Base-by-base conservation (phyloP, 2,888 invertebrate genomes). In the Rhingia campestris region DNA sequence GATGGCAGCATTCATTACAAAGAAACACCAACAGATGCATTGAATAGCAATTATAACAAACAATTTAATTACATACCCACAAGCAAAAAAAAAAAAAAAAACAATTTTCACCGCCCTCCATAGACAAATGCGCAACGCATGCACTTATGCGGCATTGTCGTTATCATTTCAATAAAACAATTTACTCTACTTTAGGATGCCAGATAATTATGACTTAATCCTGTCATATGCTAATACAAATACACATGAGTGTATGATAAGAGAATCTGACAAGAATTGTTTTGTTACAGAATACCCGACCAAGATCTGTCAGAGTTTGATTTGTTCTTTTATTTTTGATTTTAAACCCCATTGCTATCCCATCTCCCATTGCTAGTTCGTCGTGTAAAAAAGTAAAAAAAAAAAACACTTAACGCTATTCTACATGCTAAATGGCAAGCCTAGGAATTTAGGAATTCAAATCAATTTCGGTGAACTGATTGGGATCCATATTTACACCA, bases 381-480 rank as follows among this genome's bases (percentile, higher is more conserved):
- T 22, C 37, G 14, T 35, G 6, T 9, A 22, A 37, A 41, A 9
- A 32, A 14, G 32, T 37, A 47, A 30, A 32, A 10, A 63, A 14
- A 6, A 6, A 74, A 56, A 14, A 41, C 41, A 33, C 67, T 56
- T 54, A 67, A 66, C 30, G 9, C 41, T 58, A 49, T 7, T 39
- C 30, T 39, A 59, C 6, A 14, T 3, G 4, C 33, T 54, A 35
- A 54, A 53, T 53, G 72, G 61, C 61, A 49, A 61, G 39, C 9
- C 45, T 39, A 70, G 32, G 61, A 87, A 88, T 89, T 88, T 41
- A 77, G 33, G 66, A 87, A 88, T 89, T 88, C 77, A 89, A 89
- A 88, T 89, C 89, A 87, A 88, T 89, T 87, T 88, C 87, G 63
- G 82, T 79, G 45, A 80, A 84, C 12, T 73, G 64, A 86, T 85